Base-by-base conservation (phyloP, 2,888 invertebrate genomes). In the Leptogaster cylindrica region DNA sequence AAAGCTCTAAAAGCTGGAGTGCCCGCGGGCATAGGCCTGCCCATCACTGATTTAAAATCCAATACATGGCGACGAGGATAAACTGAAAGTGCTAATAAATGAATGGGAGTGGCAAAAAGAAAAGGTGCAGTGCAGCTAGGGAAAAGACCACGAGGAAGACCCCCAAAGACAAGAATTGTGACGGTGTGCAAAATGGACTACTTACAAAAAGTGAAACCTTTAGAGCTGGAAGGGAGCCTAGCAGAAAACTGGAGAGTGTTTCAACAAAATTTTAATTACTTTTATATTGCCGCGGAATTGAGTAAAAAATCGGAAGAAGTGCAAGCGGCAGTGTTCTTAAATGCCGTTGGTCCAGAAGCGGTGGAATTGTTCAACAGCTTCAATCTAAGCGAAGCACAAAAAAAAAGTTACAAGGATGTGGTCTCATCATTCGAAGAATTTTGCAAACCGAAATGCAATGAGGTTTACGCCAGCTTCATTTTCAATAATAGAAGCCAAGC, bases 331-430 rank as follows among this genome's bases (percentile, higher is more conserved):
- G n/a, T n/a, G 4, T 72, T 75, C 14, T 58, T 75, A 7, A 73
- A 75, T 39, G 68, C 72, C 0, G 70, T 74, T 28, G 73, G 74
- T 3, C 68, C 73, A 2, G 75, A 75, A 27, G 74, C 74, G n/a
- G 67, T 74, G n/a, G 74, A 75, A 48, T 70, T 73, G 28, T 75
- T 61, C 52, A 71, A 75, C 23, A 73, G 74, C 2, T 73, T 75
- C 33, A 67, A 63, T 69, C 33, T 55, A 36, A 8, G 7, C 10
- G 20, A 67, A 6, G 67, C 39, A 10, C 65, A 73, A 7, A 69
- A 65, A 12, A 70, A 66, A 46, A 33, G 61, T 6, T 68, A 63
- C 46, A 50, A 65, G 3, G 33, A 48, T 25, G 71, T 74, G 1
- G 18, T 71, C 3, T 20, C 65, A 16, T 67, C 31, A 8, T 31